phyloP scores from a whole-genome alignment of 2,113 vertebrate genomes.

The Aspiorhynchus laticeps region DNA sequence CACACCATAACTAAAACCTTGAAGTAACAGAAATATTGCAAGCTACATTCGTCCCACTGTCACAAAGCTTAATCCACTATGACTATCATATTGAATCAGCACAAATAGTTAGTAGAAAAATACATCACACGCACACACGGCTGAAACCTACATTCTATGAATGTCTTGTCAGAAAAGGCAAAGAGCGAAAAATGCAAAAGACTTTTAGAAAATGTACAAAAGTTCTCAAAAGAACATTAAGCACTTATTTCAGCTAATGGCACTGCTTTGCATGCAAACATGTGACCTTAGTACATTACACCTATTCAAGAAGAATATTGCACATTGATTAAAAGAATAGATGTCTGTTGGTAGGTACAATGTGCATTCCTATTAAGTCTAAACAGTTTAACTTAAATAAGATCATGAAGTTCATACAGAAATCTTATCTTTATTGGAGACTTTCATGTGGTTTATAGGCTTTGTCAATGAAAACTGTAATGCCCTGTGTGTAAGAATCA shows the following conservation, averaged over 20 bases:
- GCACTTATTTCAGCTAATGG: conserved; percentile 53
- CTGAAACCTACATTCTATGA: conserved; percentile 53
- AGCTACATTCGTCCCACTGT: conserved; percentile 51
- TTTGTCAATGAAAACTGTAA: conserved; percentile 5
- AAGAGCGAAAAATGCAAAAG: conserved; percentile 56
- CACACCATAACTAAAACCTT: conserved; percentile 39
- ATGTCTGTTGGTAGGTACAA: conserved; percentile 32
- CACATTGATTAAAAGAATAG: conserved; percentile 53
- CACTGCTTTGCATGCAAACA: conserved; percentile 70
- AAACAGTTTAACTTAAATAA: conserved; percentile 29
- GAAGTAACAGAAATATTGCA: conserved; percentile 45
- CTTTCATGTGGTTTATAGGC: conserved; percentile 38
- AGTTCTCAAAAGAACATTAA: conserved; percentile 47
- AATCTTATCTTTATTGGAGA: background rate
- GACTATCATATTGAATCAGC: conserved; percentile 32
- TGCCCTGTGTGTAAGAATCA: conserved; percentile 14
- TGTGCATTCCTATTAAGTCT: conserved; percentile 22
- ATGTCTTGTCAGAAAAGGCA: conserved; percentile 45
- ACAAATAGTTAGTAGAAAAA: conserved; percentile 56
- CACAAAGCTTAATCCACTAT: conserved; percentile 57
- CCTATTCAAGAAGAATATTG: conserved; percentile 56
- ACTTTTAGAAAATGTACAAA: conserved; percentile 58
- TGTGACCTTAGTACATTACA: conserved; percentile 53
- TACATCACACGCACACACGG: conserved; percentile 49
- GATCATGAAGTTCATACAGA: background rate